phyloP scores from a whole-genome alignment of 2,888 invertebrate genomes.

The Apodemia zela region DNA sequence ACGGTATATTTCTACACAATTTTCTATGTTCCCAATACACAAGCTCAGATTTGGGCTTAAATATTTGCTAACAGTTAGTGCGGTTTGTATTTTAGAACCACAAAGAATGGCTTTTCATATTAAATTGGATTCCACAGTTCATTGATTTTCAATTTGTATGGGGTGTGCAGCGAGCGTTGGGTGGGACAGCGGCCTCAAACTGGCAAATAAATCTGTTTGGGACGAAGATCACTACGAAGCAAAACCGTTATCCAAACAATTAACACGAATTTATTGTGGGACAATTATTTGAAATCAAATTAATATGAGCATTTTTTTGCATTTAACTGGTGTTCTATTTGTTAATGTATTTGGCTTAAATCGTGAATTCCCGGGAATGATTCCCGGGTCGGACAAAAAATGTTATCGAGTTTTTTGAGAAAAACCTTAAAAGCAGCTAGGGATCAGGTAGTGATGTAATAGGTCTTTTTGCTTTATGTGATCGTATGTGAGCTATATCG shows the following conservation, averaged over 20 bases:
- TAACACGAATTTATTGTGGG: slow-evolving; percentile 1
- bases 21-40: not conserved
- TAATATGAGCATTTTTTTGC: not conserved
- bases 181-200: slow-evolving; percentile 45
- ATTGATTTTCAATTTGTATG: slow-evolving; percentile 75
- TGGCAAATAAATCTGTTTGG: slow-evolving; percentile 53
- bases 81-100: slow-evolving; percentile 9
- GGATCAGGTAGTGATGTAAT: too few species aligned
- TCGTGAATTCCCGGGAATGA: too few species aligned
- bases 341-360: too few species aligned
- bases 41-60: not conserved
- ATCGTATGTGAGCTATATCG: too few species aligned
- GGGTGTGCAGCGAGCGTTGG: slow-evolving; percentile 44
- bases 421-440: too few species aligned
- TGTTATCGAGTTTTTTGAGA: too few species aligned
- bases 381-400: too few species aligned
- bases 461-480: too few species aligned
- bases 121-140: slow-evolving; percentile 66
- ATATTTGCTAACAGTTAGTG: slow-evolving; percentile 2
- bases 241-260: slow-evolving; percentile 9
- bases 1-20: not conserved
- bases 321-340: not conserved
- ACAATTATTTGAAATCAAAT: not conserved
- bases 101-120: slow-evolving; percentile 46
- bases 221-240: slow-evolving; percentile 29